Base-by-base conservation (phyloP, 2,797 vertebrate genomes). In the Paguma larvata region DNA sequence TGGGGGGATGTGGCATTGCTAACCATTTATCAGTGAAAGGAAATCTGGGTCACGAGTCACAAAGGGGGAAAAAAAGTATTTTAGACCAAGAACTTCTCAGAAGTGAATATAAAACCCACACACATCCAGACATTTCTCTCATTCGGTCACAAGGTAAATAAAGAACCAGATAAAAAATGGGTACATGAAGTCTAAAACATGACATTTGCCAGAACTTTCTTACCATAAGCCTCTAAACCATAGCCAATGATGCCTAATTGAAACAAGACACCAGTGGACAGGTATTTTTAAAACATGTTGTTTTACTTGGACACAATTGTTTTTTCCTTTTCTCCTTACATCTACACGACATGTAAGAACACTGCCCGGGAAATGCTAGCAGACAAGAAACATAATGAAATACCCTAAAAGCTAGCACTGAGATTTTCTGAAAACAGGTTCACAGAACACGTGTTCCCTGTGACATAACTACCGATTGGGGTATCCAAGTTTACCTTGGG, bases 11-110 rank as follows among this genome's bases (percentile, higher is more conserved):
- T 85, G 44, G 25, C 62, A 0, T 5, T 83, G 85, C 65, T 70
- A 70, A 78, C 72, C 13, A 59, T 63, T 90, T 83, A 44, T 91
- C 93, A 98, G 44, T 18, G 34, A 77, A 94, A 96, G 38, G 63
- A 62, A 86, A n/a, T 1, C 4, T 1, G 68, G 67, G n/a, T 46
- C 15, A 46, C 11, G 23, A 51, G 46, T 51, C 48, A 62, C 44
- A 95, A 98, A 77, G 44, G 79, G 23, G 27, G n/a, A 2, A 38
- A n/a, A 93, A 97, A 32, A 6, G 89, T 97, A 93, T n/a, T 4
- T 27, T 46, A 77, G 44, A 89, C 4, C 15, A 41, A 27, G 25
- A 85, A 11, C 65, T 95, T 97, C 48, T 97, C 65, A 77, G 34
- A 9, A 77, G n/a, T 91, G 27, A 48, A 65, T 68, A 84, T 2